Percentiles rank a stretch among this genome's conserved stretches.
Conservation (phyloP, 2,888 invertebrate genomes). For the Drosophila pseudotalamancana region DNA sequence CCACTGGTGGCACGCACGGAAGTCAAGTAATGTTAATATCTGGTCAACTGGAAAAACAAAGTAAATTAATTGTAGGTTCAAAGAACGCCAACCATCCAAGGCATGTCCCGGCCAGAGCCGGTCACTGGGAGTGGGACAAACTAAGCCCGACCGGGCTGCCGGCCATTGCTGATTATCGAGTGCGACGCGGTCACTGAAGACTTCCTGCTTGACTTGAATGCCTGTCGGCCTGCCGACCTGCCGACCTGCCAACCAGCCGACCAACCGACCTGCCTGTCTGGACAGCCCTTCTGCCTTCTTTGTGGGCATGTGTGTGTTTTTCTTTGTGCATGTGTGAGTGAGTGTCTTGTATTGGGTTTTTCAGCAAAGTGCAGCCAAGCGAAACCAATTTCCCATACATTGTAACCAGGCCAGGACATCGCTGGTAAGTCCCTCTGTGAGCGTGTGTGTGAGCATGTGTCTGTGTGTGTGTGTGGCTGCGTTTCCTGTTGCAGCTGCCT, state of each 20-base stretch:
- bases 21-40: slow-evolving; percentile 80
- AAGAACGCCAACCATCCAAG: slow-evolving; percentile 53
- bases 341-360: slow-evolving; percentile 62
- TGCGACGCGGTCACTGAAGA: slow-evolving; percentile 79
- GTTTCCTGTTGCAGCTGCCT: slow-evolving; percentile 69
- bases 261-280: neutral
- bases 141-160: slow-evolving; percentile 35
- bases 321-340: slow-evolving; percentile 12
- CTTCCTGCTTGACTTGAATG: slow-evolving; percentile 70
- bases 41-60: slow-evolving; percentile 82
- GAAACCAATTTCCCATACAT: slow-evolving; percentile 78
- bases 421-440: slow-evolving; percentile 8
- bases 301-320: neutral
- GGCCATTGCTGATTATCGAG: slow-evolving; percentile 74
- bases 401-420: slow-evolving; percentile 45
- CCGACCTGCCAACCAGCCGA: neutral
- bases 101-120: slow-evolving; percentile 16
- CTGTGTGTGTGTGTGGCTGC: slow-evolving; percentile 27
- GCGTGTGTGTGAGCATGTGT: slow-evolving; percentile 5
- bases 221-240: slow-evolving; percentile 8
- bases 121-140: slow-evolving; percentile 21
- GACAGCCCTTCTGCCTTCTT: neutral
- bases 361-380: slow-evolving; percentile 72
- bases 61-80: slow-evolving; percentile 82
- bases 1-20: slow-evolving; percentile 65